Percentiles rank a stretch among this genome's conserved stretches.
phyloP scores from a whole-genome alignment of 2,797 vertebrate species.

The Poeciliopsis paucimaculata region DNA sequence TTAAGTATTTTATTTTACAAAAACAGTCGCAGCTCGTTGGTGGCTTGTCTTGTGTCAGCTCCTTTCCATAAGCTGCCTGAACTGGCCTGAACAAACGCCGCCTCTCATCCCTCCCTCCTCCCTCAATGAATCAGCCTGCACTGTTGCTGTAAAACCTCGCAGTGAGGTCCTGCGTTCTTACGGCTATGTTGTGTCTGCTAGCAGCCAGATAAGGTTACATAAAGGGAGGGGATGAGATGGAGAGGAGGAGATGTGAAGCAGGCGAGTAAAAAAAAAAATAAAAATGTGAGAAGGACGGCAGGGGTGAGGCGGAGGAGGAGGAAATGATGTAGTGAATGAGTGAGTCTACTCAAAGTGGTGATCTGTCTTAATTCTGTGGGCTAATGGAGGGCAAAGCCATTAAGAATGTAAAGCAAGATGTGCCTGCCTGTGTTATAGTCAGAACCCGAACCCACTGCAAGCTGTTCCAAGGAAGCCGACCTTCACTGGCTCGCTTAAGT shows the following conservation, averaged over 20 bases:
- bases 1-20: slow-evolving; percentile 53
- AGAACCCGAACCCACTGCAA: slow-evolving; percentile 28
- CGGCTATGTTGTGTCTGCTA: slow-evolving; percentile 33
- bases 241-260: slow-evolving; percentile 17
- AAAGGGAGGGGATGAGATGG: slow-evolving; percentile 11
- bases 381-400: slow-evolving; percentile 79
- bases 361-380: slow-evolving; percentile 77
- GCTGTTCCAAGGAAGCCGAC: slow-evolving; percentile 44
- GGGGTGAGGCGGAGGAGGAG: slow-evolving; percentile 10
- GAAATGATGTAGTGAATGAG: slow-evolving; percentile 35
- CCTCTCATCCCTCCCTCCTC: background rate
- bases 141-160: slow-evolving; percentile 51
- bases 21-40: slow-evolving; percentile 47
- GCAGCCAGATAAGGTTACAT: slow-evolving; percentile 48
- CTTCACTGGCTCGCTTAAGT: slow-evolving; percentile 43
- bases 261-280: background rate
- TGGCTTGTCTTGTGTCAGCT: slow-evolving; percentile 60
- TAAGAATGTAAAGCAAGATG: slow-evolving; percentile 69
- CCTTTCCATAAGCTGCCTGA: slow-evolving; percentile 49
- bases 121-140: slow-evolving; percentile 29
- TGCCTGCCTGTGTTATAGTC: slow-evolving; percentile 68
- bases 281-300: slow-evolving; percentile 13
- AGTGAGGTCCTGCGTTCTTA: slow-evolving; percentile 39
- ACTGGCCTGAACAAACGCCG: slow-evolving; percentile 62
- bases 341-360: slow-evolving; percentile 60